Base-by-base conservation (phyloP, 2,888 invertebrate species). In the Tachystola acroxantha region DNA sequence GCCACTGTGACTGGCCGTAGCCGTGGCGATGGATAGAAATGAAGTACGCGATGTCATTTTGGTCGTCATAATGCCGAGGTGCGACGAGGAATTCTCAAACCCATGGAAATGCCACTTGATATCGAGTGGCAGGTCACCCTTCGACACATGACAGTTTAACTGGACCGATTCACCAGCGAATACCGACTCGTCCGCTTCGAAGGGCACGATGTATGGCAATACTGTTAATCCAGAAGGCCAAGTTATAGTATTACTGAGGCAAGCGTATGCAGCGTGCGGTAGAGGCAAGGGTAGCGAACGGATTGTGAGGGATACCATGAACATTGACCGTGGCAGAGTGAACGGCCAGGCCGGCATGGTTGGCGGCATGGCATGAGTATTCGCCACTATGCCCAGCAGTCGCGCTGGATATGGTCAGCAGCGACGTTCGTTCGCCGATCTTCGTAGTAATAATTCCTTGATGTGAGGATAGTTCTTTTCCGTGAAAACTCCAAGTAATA, bases 61-160 rank as follows among this genome's bases (percentile, higher is more conserved):
- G 34, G 88, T 88, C 31, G 91, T 89, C 53, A 89, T 82, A 50
- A 91, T 89, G 59, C 90, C 91, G 54, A 88, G 84, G 56, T 89
- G 90, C 65, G 81, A 89, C 64, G 79, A 88, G 45, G 64, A 64
- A 53, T 82, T 82, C 70, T 89, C 89, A 48, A 88, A 80, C 40
- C 92, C 92, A 71, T 94, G 91, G 58, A 93, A 91, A 50, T 90
- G 89, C 94, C 94, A 95, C 45, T 89, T 88, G 47, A 94, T 92
- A 48, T 89, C 89, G 47, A 95, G 84, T 7, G 94, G 94, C 47
- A 91, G 78, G 74, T 95, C 94, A 34, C 94, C 94, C 70, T 92
- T 91, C 14, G 90, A 90, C 40, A 93, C 90, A 44, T 91, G 89
- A 73, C 93, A 94, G 56, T 88, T 89, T 44, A 91, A 88, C 52